Percentiles rank a stretch among this genome's conserved stretches.
Evolutionary conservation across 2,888 invertebrate species (phyloP).

Genomic region (Nudaria mundana): DNA sequence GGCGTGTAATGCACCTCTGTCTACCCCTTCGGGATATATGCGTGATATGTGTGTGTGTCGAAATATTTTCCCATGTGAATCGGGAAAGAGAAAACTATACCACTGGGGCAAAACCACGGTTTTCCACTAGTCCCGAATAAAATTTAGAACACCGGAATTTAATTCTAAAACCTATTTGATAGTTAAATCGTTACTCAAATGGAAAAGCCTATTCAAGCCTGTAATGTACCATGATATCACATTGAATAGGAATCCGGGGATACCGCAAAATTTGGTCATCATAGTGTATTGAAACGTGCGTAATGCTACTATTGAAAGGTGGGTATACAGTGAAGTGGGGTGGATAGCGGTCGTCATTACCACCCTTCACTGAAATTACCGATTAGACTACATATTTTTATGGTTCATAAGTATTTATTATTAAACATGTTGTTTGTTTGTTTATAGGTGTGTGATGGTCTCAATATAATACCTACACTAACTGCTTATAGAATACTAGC

Average conservation of each 20-base stretch:
- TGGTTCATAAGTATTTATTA: conserved; percentile 7
- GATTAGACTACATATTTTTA: conserved; percentile 13
- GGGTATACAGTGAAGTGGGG: conserved; percentile 8
- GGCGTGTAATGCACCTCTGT: too few species aligned
- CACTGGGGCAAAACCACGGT: too few species aligned
- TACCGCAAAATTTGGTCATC: conserved; percentile 72
- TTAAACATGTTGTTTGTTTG: too few species aligned
- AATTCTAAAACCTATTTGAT: conserved; percentile 46
- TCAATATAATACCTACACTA: too few species aligned
- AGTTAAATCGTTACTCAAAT: conserved; percentile 46
- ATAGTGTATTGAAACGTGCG: conserved; percentile 58
- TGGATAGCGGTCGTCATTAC: conserved; percentile 23
- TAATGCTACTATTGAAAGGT: conserved; percentile 41
- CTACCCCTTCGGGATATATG: too few species aligned
- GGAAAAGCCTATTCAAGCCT: conserved; percentile 53
- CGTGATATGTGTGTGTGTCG: too few species aligned
- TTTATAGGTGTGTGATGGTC: too few species aligned
- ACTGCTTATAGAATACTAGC: too few species aligned
- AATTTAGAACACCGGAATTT: too few species aligned
- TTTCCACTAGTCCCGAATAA: too few species aligned
- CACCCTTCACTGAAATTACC: conserved; percentile 11
- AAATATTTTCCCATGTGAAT: too few species aligned
- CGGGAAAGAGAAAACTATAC: too few species aligned
- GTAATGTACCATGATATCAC: conserved; percentile 43
- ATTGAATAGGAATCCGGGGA: conserved; percentile 62